Base-by-base conservation (phyloP, 2,113 vertebrate genomes). In the Nesoenas mayeri region DNA sequence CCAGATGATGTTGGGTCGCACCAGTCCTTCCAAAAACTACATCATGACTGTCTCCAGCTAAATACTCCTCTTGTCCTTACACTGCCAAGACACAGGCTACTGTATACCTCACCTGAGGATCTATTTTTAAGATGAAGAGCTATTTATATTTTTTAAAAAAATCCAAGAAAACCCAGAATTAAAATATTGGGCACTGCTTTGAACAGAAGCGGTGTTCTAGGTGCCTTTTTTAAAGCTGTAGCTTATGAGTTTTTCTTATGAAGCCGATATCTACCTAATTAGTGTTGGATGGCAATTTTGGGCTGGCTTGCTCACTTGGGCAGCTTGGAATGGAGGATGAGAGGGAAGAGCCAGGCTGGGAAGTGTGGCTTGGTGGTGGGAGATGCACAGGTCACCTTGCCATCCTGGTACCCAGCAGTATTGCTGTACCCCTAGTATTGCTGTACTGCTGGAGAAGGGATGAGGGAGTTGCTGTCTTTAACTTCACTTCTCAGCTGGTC, bases 11-110 rank as follows among this genome's bases (percentile, higher is more conserved):
- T 66, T 99, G 79, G 97, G 98, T 18, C 89, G 98, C 13, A 90
- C 88, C 32, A 98, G 98, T 79, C 98, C 98, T 47, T 96, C 98
- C 4, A 98, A 98, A 95, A 98, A 97, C 97, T 98, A 98, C 91
- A 97, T 99, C 94, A 98, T 99, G 98, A 98, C 98, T 1, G 98
- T 99, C 24, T 98, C 98, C 89, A 98, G 98, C 91, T 99, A 98
- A 97, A 71, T 26, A 40, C 28, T 79, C 75, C 36, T 73, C 64
- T 69, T 57, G 92, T 86, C 92, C 78, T 96, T 93, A 82, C 84
- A 71, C 95, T 95, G 97, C 95, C 86, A 50, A 96, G 97, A 97
- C 95, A 95, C 94, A 66, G 97, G 95, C 96, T 96, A 95, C 96
- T 94, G 96, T 96, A 97, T 98, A 98, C 98, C 98, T 98, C 98